Conservation (phyloP, 2,113 vertebrate genomes). For the Formicarius rufipectus region DNA sequence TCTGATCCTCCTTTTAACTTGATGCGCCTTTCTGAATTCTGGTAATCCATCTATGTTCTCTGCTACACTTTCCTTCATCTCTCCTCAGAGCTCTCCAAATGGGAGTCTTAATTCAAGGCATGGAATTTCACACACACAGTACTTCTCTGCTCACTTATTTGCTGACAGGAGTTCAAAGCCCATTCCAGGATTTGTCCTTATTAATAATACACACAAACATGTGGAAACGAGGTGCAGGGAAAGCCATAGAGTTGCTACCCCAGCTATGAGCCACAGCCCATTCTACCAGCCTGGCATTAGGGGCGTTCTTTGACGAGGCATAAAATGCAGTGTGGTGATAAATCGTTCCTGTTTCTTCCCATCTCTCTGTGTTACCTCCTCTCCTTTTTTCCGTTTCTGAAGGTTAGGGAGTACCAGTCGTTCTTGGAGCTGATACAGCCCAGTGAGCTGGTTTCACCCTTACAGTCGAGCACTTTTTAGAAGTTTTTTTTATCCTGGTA, state of each 20-base stretch:
- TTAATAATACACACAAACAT: not conserved
- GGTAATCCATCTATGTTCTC: not conserved
- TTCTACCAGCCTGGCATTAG: not conserved
- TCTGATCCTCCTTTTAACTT: not conserved
- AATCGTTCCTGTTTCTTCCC: not conserved
- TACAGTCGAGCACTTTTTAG: not conserved
- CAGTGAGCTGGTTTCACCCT: not conserved
- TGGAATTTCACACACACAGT: not conserved
- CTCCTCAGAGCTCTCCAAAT: not conserved
- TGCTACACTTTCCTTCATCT: not conserved
- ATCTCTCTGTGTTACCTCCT: not conserved
- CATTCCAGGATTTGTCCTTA: not conserved
- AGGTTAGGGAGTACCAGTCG: not conserved
- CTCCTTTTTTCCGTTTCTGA: not conserved
- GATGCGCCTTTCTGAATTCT: not conserved
- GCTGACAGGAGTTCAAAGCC: not conserved
- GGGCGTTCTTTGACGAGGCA: not conserved
- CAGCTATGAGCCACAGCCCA: not conserved
- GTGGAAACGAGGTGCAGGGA: not conserved
- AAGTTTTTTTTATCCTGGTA: not conserved
- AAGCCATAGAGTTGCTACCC: not conserved
- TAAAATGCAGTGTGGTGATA: not conserved
- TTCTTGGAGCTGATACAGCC: not conserved
- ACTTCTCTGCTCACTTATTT: not conserved
- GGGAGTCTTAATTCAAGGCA: not conserved